Evolutionary conservation across 2,113 vertebrate genomes (phyloP).

Genomic region (Cromileptes altivelis): DNA sequence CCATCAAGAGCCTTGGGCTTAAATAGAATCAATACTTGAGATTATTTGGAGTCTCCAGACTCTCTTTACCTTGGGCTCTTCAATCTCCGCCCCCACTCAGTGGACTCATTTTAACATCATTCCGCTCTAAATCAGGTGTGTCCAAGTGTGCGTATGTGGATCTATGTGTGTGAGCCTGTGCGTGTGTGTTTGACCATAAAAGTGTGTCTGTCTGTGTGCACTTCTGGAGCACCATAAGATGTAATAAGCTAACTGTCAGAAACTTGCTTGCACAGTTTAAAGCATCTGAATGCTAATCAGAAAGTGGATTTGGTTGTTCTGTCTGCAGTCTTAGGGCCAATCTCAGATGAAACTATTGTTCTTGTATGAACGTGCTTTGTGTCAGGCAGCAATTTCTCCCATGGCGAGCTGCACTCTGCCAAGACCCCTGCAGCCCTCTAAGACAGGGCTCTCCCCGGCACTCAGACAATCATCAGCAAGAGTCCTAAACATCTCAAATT

Average conservation of each 20-base stretch:
- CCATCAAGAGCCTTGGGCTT: constrained; percentile 67
- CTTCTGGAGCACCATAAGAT: constrained; percentile 16
- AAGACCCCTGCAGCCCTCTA: constrained; percentile 59
- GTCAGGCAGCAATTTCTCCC: constrained; percentile 50
- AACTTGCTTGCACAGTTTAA: constrained; percentile 36
- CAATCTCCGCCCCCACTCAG: constrained; percentile 69
- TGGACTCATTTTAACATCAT: constrained; percentile 67
- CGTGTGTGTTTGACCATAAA: not conserved
- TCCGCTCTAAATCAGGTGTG: constrained; percentile 65
- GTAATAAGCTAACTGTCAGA: constrained; percentile 54
- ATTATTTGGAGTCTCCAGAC: constrained; percentile 77
- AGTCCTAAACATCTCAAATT: constrained; percentile 84
- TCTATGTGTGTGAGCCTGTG: not conserved
- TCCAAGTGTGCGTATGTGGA: constrained; percentile 18
- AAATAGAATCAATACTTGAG: constrained; percentile 79
- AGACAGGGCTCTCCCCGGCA: constrained; percentile 41
- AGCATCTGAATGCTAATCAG: constrained; percentile 66
- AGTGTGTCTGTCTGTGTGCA: constrained; percentile 12
- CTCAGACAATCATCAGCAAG: constrained; percentile 78
- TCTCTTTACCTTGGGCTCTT: constrained; percentile 75
- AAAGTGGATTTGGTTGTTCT: constrained; percentile 20
- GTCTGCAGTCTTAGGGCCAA: constrained; percentile 35
- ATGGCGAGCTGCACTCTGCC: constrained; percentile 21
- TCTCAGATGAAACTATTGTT: constrained; percentile 49
- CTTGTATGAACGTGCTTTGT: constrained; percentile 23